Evolutionary conservation across 2,888 invertebrate species (phyloP), one percentile per base, ranked within the genome.

Genomic region (Agriotes lineatus): DNA sequence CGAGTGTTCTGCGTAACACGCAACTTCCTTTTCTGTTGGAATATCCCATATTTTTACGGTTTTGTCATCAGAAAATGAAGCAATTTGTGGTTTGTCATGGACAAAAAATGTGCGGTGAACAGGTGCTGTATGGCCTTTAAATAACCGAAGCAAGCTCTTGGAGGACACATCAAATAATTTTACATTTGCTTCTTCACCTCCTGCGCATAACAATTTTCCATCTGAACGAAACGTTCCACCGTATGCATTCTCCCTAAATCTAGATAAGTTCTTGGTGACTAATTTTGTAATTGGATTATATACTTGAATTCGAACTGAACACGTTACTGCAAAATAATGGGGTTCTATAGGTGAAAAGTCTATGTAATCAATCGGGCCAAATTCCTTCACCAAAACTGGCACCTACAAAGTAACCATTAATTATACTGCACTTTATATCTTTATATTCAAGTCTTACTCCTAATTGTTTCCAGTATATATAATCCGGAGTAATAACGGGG

Each of bases 1-100:
- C 0, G 82, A 86, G 79, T 95, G 94, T 69, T 90, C 90, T 18
- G 86, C 83, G 78, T 89, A 93, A 35, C 87, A 89, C 14, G 88
- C 83, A 18, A 95, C 77, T 77, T 90, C 88, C 71, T 90, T 90
- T 84, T 96, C 96, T 68, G 90, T 93, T 0, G 95, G 89, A 77
- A 98, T 93, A 80, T 98, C 97, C 96, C 97, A 97, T n/a, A 97
- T 78, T 71, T 89, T 88, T 3, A 94, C 90, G 4, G 91, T 89
- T 84, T 94, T 95, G 81, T 98, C 97, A 86, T 98, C 97, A 1
- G 96, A 94, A 81, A 94, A 97, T 76, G 96, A 96, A 1, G 93
- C 88, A 39, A 97, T 88, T 75, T 93, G 93, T 10, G 91, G 85
- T 79, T 93, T 91, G 78, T 94, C 93, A 30, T 90, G 87, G 14